Evolutionary conservation across 2,888 invertebrate species (phyloP).

Genomic region (Mesorhabditis sp.): DNA sequence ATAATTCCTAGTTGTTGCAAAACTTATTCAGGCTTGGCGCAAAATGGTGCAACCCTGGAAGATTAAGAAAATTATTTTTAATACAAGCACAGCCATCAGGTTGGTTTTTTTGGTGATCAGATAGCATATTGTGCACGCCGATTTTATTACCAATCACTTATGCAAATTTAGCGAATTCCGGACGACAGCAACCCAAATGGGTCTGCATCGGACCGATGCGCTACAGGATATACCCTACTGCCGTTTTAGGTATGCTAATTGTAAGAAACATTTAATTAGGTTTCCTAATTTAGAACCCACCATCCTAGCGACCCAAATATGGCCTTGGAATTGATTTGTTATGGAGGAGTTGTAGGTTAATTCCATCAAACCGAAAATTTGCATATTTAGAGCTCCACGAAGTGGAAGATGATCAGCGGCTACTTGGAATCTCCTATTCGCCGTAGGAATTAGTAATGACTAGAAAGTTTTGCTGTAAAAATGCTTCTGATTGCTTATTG

Average conservation of each 20-base stretch:
- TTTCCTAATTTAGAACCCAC: neutral
- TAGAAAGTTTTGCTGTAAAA: no score
- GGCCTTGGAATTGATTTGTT: neutral
- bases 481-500: no score
- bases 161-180: slow-evolving; percentile 6
- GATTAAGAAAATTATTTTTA: neutral
- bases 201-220: neutral
- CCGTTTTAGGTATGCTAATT: neutral
- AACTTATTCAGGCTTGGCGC: slow-evolving; percentile 2
- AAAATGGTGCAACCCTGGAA: neutral
- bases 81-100: neutral
- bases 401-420: no score
- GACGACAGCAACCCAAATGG: neutral
- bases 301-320: neutral
- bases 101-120: neutral
- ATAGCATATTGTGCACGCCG: neutral
- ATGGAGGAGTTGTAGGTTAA: neutral
- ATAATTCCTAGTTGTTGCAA: neutral
- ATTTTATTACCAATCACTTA: neutral
- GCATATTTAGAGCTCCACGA: no score
- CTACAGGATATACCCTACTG: neutral
- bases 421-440: no score
- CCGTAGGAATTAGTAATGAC: no score
- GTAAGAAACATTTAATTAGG: neutral
- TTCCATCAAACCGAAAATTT: no score